Evolutionary conservation across 1,140 invertebrate genomes (phyloP), one percentile per base, ranked within the genome.

Genomic region (Cydia fagiglandana): DNA sequence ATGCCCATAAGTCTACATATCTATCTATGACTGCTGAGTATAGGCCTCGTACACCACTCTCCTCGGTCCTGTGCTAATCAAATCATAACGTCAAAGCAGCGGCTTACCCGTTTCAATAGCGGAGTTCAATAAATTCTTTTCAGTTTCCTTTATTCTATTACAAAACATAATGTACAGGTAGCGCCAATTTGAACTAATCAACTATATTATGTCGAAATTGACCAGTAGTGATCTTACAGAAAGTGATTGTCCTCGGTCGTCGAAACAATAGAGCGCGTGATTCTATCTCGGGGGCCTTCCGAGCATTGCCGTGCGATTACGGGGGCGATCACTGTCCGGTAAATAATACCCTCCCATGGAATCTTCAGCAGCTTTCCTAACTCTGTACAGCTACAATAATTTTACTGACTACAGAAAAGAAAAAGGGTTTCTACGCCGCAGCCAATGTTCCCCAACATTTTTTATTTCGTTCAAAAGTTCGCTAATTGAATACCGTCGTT

Each of bases 391-490:
- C 30, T 70, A 70, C 66, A 17, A 70, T 70, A 38, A 70, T 70
- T 70, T 70, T n/a, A 70, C 34, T 70, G 17, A 24, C 15, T 53
- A 53, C 20, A 61, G 17, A 61, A 61, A 61, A 24, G 20, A 61
- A 61, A 61, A 61, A 61, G 56, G 53, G 56, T 20, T 61, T n/a
- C 20, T 61, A 61, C 66, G 66, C 66, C 34, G 30, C 17, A 17
- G 2, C 34, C 17, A 70, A 38, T 38, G 17, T 70, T 70, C 34
- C 30, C 66, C 34, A 38, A 70, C 66, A 70, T 70, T 70, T 70
- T 70, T 70, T 70, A 77, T 79, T 76, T 77, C 77, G 61, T 76
- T 83, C 10, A 83, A 80, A 78, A 76, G 76, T 76, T 76, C 64
- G 66, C 66, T 76, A 76, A 76, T 76, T 76, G 75, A 76, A 76